Conservation (phyloP, 53 echinoderm and acorn worm species). For the Echinarachnius parma region DNA sequence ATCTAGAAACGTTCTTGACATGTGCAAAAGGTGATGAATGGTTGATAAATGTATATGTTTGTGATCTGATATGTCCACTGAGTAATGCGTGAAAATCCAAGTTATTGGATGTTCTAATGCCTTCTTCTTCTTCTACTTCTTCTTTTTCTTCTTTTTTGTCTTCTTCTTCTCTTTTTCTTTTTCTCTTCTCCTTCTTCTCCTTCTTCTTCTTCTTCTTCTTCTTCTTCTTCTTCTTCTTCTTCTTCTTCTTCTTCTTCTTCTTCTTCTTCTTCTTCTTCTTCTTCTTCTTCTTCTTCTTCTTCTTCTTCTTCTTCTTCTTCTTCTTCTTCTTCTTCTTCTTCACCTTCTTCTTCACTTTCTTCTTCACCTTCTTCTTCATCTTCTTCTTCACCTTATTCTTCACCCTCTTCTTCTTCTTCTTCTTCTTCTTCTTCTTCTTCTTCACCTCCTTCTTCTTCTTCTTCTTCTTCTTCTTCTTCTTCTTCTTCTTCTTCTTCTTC, state of each 20-base stretch:
- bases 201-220: neutral
- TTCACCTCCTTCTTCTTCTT: neutral
- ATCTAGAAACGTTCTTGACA: too few species aligned
- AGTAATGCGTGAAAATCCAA: too few species aligned
- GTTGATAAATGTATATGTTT: too few species aligned
- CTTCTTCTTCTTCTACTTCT: neutral
- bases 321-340: neutral
- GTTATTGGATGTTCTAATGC: neutral
- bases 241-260: neutral
- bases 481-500: neutral
- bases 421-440: neutral
- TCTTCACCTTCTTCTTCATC: neutral
- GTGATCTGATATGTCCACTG: too few species aligned
- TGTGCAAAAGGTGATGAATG: too few species aligned
- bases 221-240: neutral
- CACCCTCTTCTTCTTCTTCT: neutral
- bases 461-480: neutral
- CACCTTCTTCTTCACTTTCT: neutral
- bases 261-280: conserved; percentile 1
- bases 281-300: conserved; percentile 11
- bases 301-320: conserved; percentile 3
- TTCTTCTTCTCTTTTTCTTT: neutral
- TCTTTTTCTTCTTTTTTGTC: neutral
- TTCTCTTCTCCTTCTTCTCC: neutral
- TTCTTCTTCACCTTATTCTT: neutral